Conservation (phyloP, 2,113 vertebrate genomes). For the Damaliscus lunatus region DNA sequence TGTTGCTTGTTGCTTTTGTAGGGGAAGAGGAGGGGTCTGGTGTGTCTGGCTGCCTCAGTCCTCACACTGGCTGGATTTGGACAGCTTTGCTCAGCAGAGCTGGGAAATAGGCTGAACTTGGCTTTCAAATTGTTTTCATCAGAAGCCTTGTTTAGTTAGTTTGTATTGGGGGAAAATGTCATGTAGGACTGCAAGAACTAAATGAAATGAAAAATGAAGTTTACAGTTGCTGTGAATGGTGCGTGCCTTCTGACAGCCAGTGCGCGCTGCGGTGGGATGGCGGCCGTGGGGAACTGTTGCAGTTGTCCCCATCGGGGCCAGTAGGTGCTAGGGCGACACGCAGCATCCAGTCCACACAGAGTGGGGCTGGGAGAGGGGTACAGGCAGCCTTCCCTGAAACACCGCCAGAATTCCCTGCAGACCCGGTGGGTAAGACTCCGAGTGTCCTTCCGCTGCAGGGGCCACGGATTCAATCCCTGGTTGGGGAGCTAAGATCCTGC, state of each 20-base stretch:
- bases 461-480: neutral
- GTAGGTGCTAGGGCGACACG: neutral
- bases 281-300: neutral
- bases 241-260: neutral
- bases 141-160: conserved; percentile 47
- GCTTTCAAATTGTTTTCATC: conserved; percentile 44
- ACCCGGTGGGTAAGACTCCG: neutral
- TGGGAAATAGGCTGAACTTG: conserved; percentile 56
- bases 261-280: neutral
- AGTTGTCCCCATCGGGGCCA: neutral
- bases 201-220: conserved; percentile 66
- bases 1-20: conserved; percentile 67
- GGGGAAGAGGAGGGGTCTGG: neutral
- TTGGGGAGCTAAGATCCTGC: neutral
- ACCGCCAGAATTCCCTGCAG: neutral
- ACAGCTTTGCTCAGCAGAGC: conserved; percentile 50
- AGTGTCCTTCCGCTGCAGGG: neutral
- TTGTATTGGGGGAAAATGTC: conserved; percentile 27
- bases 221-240: conserved; percentile 24
- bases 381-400: neutral
- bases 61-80: conserved; percentile 26
- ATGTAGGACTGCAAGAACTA: neutral
- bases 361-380: neutral
- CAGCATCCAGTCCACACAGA: neutral
- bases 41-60: conserved; percentile 18